Evolutionary conservation across 2,113 vertebrate species (phyloP).

Genomic region (Eptesicus fuscus): DNA sequence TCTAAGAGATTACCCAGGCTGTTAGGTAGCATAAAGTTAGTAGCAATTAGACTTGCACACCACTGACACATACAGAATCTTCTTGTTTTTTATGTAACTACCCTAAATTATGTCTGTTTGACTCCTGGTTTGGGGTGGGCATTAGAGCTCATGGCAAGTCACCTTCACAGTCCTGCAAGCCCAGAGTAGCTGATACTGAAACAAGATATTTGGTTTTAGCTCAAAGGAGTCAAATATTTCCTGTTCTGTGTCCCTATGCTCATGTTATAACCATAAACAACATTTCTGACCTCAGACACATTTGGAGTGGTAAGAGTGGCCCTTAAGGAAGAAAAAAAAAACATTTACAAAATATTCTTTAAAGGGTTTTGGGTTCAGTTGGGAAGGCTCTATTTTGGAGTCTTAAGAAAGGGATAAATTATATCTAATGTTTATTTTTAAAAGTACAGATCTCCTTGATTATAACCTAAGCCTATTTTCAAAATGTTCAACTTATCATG

Average conservation of each 20-base stretch:
- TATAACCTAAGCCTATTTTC: not conserved
- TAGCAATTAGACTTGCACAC: not conserved
- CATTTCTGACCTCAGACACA: not conserved
- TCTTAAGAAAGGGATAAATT: conserved; percentile 41
- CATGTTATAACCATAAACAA: not conserved
- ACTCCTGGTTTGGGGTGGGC: not conserved
- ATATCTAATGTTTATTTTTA: not conserved
- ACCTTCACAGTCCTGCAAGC: not conserved
- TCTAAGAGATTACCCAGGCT: not conserved
- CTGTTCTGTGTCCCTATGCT: not conserved
- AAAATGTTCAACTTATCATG: not conserved
- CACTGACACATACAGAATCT: not conserved
- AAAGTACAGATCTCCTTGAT: conserved; percentile 13
- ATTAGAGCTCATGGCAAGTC: not conserved
- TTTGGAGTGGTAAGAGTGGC: not conserved
- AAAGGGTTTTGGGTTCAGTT: not conserved
- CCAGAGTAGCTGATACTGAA: not conserved
- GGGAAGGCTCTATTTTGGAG: not conserved
- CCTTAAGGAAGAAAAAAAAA: conserved; percentile 44
- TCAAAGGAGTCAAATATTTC: not conserved
- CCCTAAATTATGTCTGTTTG: not conserved
- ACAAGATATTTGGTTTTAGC: not conserved
- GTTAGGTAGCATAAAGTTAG: not conserved
- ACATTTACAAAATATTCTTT: not conserved
- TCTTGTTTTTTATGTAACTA: conserved; percentile 23